phyloP scores from a whole-genome alignment of 2,888 invertebrate species.

The Alloplasta piceator region DNA sequence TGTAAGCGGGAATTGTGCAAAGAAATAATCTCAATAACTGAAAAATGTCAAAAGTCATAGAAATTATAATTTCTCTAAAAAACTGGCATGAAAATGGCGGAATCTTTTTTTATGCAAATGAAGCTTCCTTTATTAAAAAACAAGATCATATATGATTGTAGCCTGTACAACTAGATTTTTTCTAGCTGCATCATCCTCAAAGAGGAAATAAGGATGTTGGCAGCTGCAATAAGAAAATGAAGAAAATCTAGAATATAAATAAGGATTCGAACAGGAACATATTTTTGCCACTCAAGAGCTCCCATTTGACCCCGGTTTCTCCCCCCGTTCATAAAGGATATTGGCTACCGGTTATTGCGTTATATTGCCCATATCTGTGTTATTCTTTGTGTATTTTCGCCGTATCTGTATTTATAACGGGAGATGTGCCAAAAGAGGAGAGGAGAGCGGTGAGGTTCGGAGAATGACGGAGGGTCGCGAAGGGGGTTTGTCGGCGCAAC shows the following conservation, averaged over 20 bases:
- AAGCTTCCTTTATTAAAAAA: too few species aligned
- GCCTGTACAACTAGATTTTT: too few species aligned
- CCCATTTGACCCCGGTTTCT: background rate
- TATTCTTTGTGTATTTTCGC: constrained; percentile 20
- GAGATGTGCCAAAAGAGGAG: constrained; percentile 45
- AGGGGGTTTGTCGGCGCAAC: constrained; percentile 52
- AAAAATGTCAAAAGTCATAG: too few species aligned
- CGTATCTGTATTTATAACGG: constrained; percentile 65
- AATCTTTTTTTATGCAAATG: too few species aligned
- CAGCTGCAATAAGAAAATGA: background rate
- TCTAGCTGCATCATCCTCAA: too few species aligned
- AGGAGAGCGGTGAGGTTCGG: background rate
- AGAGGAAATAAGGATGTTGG: too few species aligned
- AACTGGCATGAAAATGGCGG: too few species aligned
- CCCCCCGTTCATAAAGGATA: constrained; percentile 22
- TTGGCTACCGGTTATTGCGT: constrained; percentile 49
- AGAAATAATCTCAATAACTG: too few species aligned
- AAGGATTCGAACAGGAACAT: background rate
- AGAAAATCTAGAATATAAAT: background rate
- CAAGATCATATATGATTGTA: too few species aligned
- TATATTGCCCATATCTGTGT: constrained; percentile 29
- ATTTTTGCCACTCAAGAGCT: background rate
- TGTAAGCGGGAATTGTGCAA: too few species aligned
- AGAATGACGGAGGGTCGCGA: constrained; percentile 47
- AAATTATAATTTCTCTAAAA: too few species aligned